Evolutionary conservation across 2,113 vertebrate species (phyloP).

Genomic region (Ploceus nigricollis): DNA sequence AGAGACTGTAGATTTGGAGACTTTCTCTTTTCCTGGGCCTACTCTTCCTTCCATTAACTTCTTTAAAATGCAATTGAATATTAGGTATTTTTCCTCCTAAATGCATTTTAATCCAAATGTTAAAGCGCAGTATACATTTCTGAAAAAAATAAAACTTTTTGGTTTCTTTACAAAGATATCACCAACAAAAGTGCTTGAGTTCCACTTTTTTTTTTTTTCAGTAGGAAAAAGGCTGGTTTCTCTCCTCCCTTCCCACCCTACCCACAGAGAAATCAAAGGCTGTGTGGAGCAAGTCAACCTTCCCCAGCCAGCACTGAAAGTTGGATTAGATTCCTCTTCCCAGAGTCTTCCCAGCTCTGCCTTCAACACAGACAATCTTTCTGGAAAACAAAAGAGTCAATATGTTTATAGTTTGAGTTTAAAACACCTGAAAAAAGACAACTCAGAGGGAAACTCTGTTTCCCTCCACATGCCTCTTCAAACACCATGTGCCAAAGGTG

Average conservation of each 20-base stretch:
- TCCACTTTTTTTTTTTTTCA: neutral
- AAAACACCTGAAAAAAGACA: neutral
- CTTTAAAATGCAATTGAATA: neutral
- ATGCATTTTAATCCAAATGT: neutral
- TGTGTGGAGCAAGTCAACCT: neutral
- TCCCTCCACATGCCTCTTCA: rapidly evolving
- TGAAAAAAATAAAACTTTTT: neutral
- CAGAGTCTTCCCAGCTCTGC: neutral
- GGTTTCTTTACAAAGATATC: neutral
- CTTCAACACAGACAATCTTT: neutral
- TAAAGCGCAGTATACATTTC: neutral
- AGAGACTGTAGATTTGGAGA: neutral
- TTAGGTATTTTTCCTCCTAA: neutral
- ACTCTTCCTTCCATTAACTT: neutral
- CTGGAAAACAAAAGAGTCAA: neutral
- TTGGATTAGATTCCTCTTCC: neutral
- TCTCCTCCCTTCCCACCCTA: neutral
- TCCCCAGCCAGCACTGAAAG: neutral
- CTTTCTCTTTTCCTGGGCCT: neutral
- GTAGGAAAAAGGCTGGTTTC: neutral
- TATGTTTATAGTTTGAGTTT: neutral
- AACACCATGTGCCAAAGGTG: neutral
- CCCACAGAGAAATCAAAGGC: neutral
- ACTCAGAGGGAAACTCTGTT: neutral
- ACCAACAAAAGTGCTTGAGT: neutral